These are phyloP conservation scores for Chrysemys picta DNA, from an alignment of 2,113 vertebrate genomes.

Conservation along the genomic window DNA sequence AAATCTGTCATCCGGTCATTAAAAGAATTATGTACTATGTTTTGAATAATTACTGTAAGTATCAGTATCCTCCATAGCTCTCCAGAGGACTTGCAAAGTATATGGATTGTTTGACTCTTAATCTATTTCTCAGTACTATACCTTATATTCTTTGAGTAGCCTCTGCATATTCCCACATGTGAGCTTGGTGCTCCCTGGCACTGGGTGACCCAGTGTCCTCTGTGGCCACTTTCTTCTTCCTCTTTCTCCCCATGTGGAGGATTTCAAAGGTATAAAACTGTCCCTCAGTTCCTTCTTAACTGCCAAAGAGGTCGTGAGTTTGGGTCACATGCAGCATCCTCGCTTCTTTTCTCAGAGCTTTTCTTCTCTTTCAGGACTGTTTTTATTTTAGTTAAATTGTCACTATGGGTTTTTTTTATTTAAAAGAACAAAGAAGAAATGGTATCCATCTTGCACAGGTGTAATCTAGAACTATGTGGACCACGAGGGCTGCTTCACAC, in stretches of 20 bases:
- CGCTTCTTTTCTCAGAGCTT: no score
- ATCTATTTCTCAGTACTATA: background rate
- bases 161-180: accelerated
- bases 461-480: no score
- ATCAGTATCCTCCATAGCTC: background rate
- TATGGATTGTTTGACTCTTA: background rate
- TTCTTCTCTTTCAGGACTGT: no score
- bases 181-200: background rate
- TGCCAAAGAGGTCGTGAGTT: background rate
- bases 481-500: no score
- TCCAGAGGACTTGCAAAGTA: background rate
- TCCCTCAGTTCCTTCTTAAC: background rate
- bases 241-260: background rate
- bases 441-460: no score
- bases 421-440: no score
- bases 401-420: background rate
- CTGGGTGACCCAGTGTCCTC: background rate
- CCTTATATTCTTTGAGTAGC: background rate
- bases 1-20: background rate
- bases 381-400: no score
- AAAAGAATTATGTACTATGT: background rate
- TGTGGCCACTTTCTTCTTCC: background rate
- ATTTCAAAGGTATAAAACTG: background rate
- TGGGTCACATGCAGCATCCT: no score
- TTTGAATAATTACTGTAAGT: background rate